These are phyloP conservation scores for Gorsachius magnificus DNA, from an alignment of 2,797 vertebrate species.

Conservation along the genomic window DNA sequence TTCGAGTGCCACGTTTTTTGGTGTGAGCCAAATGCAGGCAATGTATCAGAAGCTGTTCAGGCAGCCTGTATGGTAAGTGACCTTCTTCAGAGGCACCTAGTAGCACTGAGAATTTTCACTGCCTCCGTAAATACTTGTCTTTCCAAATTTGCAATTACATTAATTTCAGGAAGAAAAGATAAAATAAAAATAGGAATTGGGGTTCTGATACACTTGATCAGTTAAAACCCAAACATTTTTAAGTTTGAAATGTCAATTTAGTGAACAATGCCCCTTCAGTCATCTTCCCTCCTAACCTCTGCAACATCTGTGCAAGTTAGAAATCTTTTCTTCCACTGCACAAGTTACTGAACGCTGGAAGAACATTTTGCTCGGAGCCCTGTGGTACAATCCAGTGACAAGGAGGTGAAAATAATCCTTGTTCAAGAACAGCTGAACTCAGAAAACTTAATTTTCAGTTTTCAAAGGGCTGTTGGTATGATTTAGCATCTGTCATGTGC, in stretches of 20 bases:
- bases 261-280: neutral
- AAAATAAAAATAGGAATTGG: neutral
- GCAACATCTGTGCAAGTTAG: neutral
- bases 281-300: neutral
- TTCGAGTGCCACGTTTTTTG: slow-evolving; percentile 96
- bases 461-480: neutral
- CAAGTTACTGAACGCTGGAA: neutral
- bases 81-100: neutral
- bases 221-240: neutral
- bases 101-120: neutral
- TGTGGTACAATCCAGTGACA: neutral
- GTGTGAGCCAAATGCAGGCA: slow-evolving; percentile 94
- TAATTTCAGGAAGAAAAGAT: neutral
- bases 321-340: neutral
- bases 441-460: neutral
- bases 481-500: neutral
- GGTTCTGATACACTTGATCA: neutral
- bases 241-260: neutral
- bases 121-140: neutral
- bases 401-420: neutral
- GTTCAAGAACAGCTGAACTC: neutral
- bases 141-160: neutral
- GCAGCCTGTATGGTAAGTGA: slow-evolving; percentile 94
- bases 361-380: neutral
- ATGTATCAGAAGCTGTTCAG: slow-evolving; percentile 95